Conservation (phyloP, 2,888 invertebrate species). For the Trachelus troglodyta region DNA sequence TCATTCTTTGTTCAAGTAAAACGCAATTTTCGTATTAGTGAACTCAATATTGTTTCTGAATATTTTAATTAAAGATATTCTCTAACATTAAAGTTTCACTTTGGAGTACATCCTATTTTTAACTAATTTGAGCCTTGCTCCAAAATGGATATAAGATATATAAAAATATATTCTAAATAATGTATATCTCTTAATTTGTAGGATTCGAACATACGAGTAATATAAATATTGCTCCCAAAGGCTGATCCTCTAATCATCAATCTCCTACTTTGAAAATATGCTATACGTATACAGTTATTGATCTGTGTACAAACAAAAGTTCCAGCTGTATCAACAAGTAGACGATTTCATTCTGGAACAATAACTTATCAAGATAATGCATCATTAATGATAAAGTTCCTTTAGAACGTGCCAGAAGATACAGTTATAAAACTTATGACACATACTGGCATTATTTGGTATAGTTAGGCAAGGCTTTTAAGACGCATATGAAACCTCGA, state of each 20-base stretch:
- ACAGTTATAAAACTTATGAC: background rate
- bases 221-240: background rate
- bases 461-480: background rate
- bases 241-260: background rate
- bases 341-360: background rate
- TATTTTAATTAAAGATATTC: background rate
- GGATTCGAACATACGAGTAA: background rate
- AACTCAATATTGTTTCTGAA: conserved; percentile 16
- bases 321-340: background rate
- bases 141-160: background rate
- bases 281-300: conserved; percentile 8
- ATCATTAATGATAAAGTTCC: background rate
- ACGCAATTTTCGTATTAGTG: background rate
- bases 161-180: background rate
- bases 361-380: background rate
- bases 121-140: background rate
- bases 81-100: background rate
- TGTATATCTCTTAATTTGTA: too few species aligned
- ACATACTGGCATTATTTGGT: background rate
- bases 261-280: background rate
- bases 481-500: background rate
- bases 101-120: background rate
- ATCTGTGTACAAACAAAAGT: conserved; percentile 34
- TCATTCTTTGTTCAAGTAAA: background rate
- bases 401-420: background rate